Evolutionary conservation across 2,888 invertebrate species (phyloP).

Genomic region (Pristionchus maxplancki): DNA sequence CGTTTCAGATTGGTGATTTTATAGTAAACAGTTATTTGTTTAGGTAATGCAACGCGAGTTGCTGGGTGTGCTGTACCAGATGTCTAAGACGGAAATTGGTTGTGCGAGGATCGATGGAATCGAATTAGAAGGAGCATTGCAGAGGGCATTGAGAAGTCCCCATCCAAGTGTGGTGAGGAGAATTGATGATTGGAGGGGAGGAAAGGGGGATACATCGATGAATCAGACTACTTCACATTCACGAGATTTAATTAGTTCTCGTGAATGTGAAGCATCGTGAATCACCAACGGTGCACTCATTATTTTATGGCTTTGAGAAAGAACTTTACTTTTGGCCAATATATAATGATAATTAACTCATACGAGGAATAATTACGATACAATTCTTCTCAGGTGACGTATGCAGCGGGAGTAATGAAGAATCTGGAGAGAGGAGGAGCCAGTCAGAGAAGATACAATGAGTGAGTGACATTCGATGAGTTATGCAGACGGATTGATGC

Average conservation of each 20-base stretch:
- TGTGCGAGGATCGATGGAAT: constrained; percentile 53
- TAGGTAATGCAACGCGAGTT: constrained; percentile 74
- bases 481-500: no score
- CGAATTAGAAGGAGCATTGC: background rate
- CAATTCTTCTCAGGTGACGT: constrained; percentile 59
- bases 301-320: no score
- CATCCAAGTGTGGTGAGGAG: constrained; percentile 39
- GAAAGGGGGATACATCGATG: background rate
- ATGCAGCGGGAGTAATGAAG: constrained; percentile 74
- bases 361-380: background rate
- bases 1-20: background rate
- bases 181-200: no score
- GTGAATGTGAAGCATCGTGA: no score
- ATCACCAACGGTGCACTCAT: no score
- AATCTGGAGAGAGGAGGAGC: constrained; percentile 67
- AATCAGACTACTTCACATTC: background rate
- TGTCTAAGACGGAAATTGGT: constrained; percentile 73
- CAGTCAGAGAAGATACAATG: constrained; percentile 15
- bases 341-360: no score
- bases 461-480: background rate
- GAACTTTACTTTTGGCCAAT: no score
- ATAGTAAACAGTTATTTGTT: background rate
- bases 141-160: constrained; percentile 38
- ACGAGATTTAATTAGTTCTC: no score
- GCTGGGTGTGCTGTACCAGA: constrained; percentile 74